Percentiles rank a stretch among this genome's conserved stretches.
Evolutionary conservation across 2,797 vertebrate genomes (phyloP).

Genomic region (Acanthis flammea): DNA sequence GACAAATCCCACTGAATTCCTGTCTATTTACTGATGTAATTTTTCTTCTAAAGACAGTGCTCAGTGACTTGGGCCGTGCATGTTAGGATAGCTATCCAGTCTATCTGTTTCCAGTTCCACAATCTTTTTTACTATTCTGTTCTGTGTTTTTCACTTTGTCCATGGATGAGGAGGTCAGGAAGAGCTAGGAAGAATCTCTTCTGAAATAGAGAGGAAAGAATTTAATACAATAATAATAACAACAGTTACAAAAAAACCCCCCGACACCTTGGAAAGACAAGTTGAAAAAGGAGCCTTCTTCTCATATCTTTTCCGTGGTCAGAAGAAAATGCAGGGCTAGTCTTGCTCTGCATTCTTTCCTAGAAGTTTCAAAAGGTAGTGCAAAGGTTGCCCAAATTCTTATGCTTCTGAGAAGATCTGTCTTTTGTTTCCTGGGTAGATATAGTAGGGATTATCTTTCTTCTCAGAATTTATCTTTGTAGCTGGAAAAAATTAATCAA

Average conservation of each 20-base stretch:
- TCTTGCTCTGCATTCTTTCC: neutral
- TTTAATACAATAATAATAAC: neutral
- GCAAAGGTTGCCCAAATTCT: neutral
- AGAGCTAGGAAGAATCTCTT: neutral
- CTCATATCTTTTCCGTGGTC: neutral
- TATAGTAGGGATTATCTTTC: neutral
- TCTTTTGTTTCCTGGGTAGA: neutral
- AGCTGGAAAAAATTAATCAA: neutral
- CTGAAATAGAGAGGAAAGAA: neutral
- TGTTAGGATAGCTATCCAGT: rapidly evolving
- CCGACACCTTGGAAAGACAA: neutral
- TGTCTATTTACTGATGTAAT: neutral
- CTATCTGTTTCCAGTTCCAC: neutral
- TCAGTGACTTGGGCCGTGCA: neutral
- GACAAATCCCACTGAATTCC: neutral
- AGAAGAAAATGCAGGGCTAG: neutral
- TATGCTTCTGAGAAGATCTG: neutral
- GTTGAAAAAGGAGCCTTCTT: neutral
- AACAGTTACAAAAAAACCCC: too few species aligned
- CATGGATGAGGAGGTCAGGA: neutral
- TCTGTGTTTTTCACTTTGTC: neutral
- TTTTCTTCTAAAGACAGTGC: neutral
- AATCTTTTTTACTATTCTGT: neutral
- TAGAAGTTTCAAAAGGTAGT: neutral
- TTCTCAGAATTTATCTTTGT: neutral